Evolutionary conservation across 2,888 invertebrate species (phyloP).

Genomic region (Apamea anceps): DNA sequence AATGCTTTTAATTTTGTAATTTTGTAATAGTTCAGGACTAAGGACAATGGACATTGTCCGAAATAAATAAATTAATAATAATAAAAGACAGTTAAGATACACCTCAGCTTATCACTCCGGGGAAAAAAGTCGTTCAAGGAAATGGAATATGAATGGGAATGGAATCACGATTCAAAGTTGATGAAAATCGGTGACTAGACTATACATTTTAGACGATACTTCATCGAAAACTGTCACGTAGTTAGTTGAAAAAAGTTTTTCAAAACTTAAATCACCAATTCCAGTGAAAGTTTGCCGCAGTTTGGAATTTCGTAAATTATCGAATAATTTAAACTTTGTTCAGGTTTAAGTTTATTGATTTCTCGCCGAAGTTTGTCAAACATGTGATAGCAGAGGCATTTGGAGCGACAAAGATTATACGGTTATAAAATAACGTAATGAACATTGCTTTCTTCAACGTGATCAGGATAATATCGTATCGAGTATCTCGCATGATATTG

Average conservation of each 20-base stretch:
- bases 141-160: neutral
- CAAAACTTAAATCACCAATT: slow-evolving; percentile 43
- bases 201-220: slow-evolving; percentile 21
- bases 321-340: slow-evolving; percentile 41
- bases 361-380: slow-evolving; percentile 10
- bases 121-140: neutral
- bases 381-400: neutral
- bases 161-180: neutral
- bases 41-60: no score
- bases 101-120: no score
- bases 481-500: neutral
- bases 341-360: slow-evolving; percentile 39
- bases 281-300: slow-evolving; percentile 18
- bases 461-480: neutral
- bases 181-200: neutral
- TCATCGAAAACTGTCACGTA: slow-evolving; percentile 39
- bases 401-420: neutral
- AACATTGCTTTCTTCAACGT: neutral
- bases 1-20: no score
- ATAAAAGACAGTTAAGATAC: neutral
- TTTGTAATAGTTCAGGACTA: no score
- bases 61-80: no score
- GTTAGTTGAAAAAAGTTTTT: slow-evolving; percentile 37
- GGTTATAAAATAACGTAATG: neutral
- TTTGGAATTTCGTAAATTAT: slow-evolving; percentile 40